A percentile compares a stretch with the other conserved stretches of the same genome.
Evolutionary conservation across 1,140 invertebrate species (phyloP).

Genomic region (Oppia nitens): DNA sequence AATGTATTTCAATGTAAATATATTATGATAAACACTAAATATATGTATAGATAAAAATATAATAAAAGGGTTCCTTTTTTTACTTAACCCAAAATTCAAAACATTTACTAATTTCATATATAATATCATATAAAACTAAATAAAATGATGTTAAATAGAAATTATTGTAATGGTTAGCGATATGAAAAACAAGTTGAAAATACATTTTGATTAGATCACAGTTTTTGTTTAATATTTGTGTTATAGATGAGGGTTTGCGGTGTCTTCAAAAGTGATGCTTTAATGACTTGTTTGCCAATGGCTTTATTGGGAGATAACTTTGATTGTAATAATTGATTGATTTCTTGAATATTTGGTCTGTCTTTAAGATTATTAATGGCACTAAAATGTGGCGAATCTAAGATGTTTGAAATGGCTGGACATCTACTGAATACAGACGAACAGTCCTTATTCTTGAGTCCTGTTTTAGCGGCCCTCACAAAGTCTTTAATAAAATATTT

Average conservation of each 20-base stretch:
- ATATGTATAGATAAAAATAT: no score
- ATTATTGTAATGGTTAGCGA: no score
- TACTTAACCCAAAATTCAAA: no score
- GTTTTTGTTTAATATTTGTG: neutral
- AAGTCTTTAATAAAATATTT: constrained; percentile 18
- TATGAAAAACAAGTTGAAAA: no score
- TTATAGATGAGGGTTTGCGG: neutral
- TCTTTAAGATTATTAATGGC: neutral
- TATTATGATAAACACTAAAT: no score
- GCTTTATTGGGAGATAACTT: neutral
- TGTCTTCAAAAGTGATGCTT: neutral
- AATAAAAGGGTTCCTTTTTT: no score
- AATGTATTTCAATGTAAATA: no score
- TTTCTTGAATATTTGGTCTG: neutral
- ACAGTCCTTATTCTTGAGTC: constrained; percentile 19
- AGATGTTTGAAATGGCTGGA: neutral
- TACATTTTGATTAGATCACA: neutral
- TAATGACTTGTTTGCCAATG: neutral
- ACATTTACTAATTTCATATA: no score
- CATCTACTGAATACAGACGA: constrained; percentile 16
- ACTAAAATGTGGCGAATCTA: neutral
- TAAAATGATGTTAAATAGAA: no score
- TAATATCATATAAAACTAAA: no score
- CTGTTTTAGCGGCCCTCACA: constrained; percentile 18
- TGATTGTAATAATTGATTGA: neutral